phyloP scores from a whole-genome alignment of 2,113 vertebrate species.

The Istiophorus platypterus region DNA sequence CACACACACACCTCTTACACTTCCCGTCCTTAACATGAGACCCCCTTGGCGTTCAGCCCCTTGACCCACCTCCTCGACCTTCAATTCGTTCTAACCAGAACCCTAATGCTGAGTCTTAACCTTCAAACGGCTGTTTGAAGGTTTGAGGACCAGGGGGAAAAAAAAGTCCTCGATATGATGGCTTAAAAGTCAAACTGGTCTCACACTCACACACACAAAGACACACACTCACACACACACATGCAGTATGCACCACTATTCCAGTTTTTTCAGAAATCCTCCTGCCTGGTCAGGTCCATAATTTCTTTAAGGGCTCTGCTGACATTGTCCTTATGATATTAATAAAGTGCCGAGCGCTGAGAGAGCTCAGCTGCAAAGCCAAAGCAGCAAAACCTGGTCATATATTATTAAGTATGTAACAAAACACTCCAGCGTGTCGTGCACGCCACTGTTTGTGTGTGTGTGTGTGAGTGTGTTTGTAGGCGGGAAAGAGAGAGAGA shows the following conservation, averaged over 20 bases:
- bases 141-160: too few species aligned
- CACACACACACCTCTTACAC: neutral
- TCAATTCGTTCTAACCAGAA: too few species aligned
- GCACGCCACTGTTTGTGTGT: neutral
- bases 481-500: neutral
- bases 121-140: too few species aligned
- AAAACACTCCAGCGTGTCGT: conserved; percentile 44
- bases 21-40: too few species aligned
- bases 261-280: neutral
- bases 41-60: too few species aligned
- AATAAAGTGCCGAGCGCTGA: conserved; percentile 76
- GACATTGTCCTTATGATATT: conserved; percentile 83
- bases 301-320: conserved; percentile 74
- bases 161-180: too few species aligned
- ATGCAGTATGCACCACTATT: neutral
- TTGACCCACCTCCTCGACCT: too few species aligned
- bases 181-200: too few species aligned
- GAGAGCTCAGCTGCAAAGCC: conserved; percentile 69
- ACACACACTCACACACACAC: neutral
- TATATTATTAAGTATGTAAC: conserved; percentile 76
- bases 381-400: conserved; percentile 70
- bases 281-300: conserved; percentile 55
- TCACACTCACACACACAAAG: too few species aligned
- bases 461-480: conserved; percentile 3
- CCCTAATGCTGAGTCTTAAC: too few species aligned